A percentile compares a stretch with the other conserved stretches of the same genome.
Evolutionary conservation across 1,140 invertebrate genomes (phyloP).

Genomic region (Drosophila eugracilis): DNA sequence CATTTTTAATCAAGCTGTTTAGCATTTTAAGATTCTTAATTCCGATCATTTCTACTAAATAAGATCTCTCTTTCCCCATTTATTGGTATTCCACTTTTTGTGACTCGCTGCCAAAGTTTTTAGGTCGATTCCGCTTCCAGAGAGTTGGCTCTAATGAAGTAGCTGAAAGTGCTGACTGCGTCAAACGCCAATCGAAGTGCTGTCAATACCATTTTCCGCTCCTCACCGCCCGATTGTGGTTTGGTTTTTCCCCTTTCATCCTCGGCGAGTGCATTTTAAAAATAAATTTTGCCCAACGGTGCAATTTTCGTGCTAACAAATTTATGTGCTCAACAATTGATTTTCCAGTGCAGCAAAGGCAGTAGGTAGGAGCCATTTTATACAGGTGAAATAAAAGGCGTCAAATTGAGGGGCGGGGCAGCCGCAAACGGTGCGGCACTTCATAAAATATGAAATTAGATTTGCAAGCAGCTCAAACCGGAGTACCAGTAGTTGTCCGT

Average conservation of each 20-base stretch:
- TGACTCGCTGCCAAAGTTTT: background rate
- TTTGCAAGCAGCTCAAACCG: slow-evolving; percentile 61
- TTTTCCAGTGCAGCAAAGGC: slow-evolving; percentile 72
- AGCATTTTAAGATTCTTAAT: too few relatives aligned
- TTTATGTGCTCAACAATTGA: slow-evolving; percentile 81
- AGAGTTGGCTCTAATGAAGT: slow-evolving; percentile 30
- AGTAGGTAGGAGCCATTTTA: slow-evolving; percentile 34
- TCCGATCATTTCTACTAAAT: too few relatives aligned
- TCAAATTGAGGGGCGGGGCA: slow-evolving; percentile 25
- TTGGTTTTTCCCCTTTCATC: slow-evolving; percentile 4
- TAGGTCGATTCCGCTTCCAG: background rate
- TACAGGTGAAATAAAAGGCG: slow-evolving; percentile 67
- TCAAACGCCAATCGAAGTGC: slow-evolving; percentile 37
- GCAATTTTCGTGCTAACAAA: slow-evolving; percentile 77
- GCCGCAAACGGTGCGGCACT: slow-evolving; percentile 54
- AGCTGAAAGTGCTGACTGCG: slow-evolving; percentile 17
- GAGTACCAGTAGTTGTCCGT: slow-evolving; percentile 10
- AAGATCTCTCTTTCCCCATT: background rate
- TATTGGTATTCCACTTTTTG: background rate
- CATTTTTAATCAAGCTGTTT: too few relatives aligned
- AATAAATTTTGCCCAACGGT: slow-evolving; percentile 80
- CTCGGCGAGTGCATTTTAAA: slow-evolving; percentile 62
- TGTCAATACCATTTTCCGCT: slow-evolving; percentile 47
- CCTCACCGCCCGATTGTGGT: slow-evolving; percentile 43
- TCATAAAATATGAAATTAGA: slow-evolving; percentile 83